Percentiles rank a stretch among this genome's conserved stretches.
These are phyloP conservation scores for Eupithecia subumbrata DNA, from an alignment of 2,888 invertebrate species.

Conservation along the genomic window DNA sequence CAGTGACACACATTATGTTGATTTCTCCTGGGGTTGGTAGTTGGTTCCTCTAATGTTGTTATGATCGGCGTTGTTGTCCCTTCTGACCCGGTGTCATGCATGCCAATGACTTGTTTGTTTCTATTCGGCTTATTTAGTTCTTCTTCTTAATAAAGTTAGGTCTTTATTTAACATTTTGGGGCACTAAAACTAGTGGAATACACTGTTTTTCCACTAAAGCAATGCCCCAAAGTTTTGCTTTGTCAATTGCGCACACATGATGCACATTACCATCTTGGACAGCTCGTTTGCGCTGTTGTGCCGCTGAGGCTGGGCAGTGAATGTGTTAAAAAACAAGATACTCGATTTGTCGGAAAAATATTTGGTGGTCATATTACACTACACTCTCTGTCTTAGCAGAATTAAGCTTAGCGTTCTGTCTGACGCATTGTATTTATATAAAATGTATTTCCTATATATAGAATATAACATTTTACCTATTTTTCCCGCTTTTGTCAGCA, in stretches of 20 bases:
- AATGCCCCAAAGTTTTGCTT: background rate
- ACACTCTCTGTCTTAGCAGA: background rate
- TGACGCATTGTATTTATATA: background rate
- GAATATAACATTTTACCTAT: background rate
- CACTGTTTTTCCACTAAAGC: background rate
- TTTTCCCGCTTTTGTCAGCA: background rate
- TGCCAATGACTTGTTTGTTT: background rate
- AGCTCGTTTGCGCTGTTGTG: background rate
- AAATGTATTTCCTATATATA: background rate
- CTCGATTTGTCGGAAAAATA: background rate
- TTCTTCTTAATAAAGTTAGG: background rate
- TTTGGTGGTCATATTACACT: background rate
- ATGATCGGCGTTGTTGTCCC: background rate
- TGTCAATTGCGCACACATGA: background rate
- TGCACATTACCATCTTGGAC: background rate
- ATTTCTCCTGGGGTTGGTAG: background rate
- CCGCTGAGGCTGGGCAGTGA: background rate
- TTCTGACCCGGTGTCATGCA: background rate
- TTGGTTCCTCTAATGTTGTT: background rate
- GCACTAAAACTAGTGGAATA: background rate
- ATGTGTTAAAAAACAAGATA: background rate
- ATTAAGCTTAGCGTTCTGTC: background rate
- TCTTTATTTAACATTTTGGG: background rate
- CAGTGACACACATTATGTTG: conserved; percentile 7
- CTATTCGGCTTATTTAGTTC: background rate